These are phyloP conservation scores for Numida meleagris DNA, from an alignment of 2,113 vertebrate genomes.

Conservation along the genomic window DNA sequence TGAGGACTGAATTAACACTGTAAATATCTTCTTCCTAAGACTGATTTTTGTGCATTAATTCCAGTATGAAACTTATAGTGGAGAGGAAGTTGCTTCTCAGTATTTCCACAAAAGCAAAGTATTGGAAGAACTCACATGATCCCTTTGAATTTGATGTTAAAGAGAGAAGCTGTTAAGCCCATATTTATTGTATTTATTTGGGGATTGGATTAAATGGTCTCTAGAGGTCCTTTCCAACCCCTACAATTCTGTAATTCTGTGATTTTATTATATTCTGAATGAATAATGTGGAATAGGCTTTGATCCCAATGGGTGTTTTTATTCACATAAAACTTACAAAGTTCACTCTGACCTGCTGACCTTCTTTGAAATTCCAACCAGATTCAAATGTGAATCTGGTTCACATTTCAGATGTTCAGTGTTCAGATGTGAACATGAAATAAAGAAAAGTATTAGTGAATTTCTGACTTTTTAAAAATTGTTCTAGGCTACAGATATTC, in stretches of 20 bases:
- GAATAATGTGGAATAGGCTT: not conserved
- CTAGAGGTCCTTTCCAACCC: too few relatives aligned
- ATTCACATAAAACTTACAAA: not conserved
- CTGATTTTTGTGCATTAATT: not conserved
- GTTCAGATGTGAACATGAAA: not conserved
- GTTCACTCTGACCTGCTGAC: not conserved
- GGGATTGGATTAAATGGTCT: too few relatives aligned
- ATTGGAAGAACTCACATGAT: not conserved
- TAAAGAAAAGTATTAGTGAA: not conserved
- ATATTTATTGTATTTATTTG: too few relatives aligned
- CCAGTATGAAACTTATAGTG: not conserved
- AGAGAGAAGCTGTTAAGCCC: not conserved
- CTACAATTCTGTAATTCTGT: too few relatives aligned
- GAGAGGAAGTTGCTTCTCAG: not conserved
- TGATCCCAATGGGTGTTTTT: constrained; percentile 1
- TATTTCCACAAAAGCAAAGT: not conserved
- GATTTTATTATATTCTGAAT: constrained; percentile 30
- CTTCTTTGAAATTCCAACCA: not conserved
- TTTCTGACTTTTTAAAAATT: not conserved
- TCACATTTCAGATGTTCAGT: too few relatives aligned
- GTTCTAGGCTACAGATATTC: not conserved
- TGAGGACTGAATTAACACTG: not conserved
- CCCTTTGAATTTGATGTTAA: not conserved
- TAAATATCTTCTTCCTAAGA: not conserved
- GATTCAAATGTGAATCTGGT: too few relatives aligned